Percentiles rank a stretch among this genome's conserved stretches.
phyloP scores from a whole-genome alignment of 2,797 vertebrate genomes.

The Micrastur ruficollis region DNA sequence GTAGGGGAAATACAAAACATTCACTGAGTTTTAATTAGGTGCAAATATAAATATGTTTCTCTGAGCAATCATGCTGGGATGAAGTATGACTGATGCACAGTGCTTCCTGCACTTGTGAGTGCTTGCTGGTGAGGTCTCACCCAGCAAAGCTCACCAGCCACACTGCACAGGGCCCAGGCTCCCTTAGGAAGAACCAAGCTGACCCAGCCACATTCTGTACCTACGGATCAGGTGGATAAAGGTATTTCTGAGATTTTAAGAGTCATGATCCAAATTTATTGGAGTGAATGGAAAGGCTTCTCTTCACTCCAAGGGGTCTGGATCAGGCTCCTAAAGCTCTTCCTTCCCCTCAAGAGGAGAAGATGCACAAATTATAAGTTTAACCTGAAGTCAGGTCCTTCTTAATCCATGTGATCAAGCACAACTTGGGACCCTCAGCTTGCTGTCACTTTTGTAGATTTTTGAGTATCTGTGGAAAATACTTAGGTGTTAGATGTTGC shows the following conservation, averaged over 20 bases:
- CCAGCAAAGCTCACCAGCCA: background rate
- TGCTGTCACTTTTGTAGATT: background rate
- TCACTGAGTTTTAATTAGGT: background rate
- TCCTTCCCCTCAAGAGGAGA: background rate
- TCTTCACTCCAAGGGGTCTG: background rate
- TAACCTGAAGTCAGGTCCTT: background rate
- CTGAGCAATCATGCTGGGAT: background rate
- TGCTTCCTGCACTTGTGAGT: accelerated
- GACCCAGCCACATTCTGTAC: background rate
- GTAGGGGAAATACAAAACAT: background rate
- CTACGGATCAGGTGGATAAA: background rate
- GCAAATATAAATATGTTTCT: background rate
- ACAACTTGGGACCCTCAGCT: background rate
- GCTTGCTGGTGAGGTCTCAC: background rate
- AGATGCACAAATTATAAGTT: background rate
- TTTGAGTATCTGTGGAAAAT: background rate
- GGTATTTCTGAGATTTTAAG: background rate
- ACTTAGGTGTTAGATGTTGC: background rate
- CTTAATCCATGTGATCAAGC: background rate
- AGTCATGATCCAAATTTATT: background rate
- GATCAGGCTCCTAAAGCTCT: background rate
- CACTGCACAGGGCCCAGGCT: background rate
- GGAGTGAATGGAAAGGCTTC: background rate
- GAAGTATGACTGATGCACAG: background rate
- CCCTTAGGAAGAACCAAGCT: accelerated